A percentile compares a stretch with the other conserved stretches of the same genome.
Conservation (phyloP, 1,140 invertebrate genomes). For the Rhopalosiphum padi region DNA sequence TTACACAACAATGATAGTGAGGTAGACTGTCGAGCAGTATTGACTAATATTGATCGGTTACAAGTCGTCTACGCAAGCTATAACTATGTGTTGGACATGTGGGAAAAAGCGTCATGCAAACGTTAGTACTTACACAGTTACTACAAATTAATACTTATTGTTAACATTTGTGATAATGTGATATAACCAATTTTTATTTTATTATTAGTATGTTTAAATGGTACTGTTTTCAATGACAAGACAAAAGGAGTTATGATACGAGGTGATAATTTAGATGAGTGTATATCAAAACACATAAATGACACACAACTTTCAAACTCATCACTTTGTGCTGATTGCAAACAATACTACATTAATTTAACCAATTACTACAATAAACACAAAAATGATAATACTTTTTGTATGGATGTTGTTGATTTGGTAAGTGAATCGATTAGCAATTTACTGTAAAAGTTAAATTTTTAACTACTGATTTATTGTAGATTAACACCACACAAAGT, state of each 20-base stretch:
- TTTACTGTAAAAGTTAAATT: neutral
- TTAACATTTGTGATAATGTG: neutral
- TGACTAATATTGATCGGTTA: conserved; percentile 60
- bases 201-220: conserved; percentile 35
- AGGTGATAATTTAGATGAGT: conserved; percentile 48
- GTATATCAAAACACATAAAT: conserved; percentile 58
- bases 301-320: conserved; percentile 31
- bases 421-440: neutral
- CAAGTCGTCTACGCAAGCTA: conserved; percentile 60
- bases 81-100: conserved; percentile 59
- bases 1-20: conserved; percentile 52
- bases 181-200: neutral
- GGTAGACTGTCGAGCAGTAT: conserved; percentile 59
- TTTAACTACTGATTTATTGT: neutral
- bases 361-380: conserved; percentile 59
- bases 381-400: conserved; percentile 59
- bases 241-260: conserved; percentile 56
- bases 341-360: conserved; percentile 58
- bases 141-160: neutral
- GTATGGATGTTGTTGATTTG: conserved; percentile 60
- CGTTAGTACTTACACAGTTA: conserved; percentile 57
- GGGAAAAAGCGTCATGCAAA: conserved; percentile 60
- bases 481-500: conserved; percentile 37
- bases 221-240: conserved; percentile 51
- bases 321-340: conserved; percentile 58